These are phyloP conservation scores for Lycia hirtaria DNA, from an alignment of 2,888 invertebrate genomes.

Conservation along the genomic window DNA sequence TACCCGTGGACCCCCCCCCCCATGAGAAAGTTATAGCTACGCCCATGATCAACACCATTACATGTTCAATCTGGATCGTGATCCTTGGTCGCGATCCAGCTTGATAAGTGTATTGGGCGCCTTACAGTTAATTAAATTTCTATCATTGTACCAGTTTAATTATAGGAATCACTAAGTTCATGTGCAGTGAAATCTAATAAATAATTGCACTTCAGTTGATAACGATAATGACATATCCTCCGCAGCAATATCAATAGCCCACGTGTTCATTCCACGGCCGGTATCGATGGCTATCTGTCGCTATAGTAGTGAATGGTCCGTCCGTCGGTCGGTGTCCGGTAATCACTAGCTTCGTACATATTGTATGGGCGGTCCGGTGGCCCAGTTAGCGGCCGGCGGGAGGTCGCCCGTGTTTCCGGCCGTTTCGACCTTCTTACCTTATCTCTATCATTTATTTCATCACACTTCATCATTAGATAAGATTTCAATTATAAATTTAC, in stretches of 20 bases:
- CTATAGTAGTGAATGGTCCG: neutral
- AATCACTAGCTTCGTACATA: slow-evolving; percentile 3
- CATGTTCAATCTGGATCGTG: no score
- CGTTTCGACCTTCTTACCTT: slow-evolving; percentile 26
- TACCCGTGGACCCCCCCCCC: no score
- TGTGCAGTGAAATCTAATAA: neutral
- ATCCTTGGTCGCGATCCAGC: no score
- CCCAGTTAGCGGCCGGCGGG: slow-evolving; percentile 28
- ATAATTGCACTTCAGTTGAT: neutral
- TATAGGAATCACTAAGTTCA: no score
- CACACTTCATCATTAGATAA: no score
- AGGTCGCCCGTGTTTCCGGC: slow-evolving; percentile 43
- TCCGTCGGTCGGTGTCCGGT: neutral
- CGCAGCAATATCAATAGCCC: neutral
- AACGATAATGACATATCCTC: neutral
- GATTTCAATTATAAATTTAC: no score
- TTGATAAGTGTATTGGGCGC: no score
- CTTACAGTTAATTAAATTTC: no score
- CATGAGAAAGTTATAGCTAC: no score
- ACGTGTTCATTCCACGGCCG: neutral
- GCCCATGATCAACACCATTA: no score
- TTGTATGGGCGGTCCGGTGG: slow-evolving; percentile 18
- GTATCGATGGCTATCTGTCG: neutral
- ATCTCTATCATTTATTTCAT: no score
- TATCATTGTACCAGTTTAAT: no score